Percentiles rank a stretch among this genome's conserved stretches.
phyloP scores from a whole-genome alignment of 2,797 vertebrate genomes.

The Betta splendens region DNA sequence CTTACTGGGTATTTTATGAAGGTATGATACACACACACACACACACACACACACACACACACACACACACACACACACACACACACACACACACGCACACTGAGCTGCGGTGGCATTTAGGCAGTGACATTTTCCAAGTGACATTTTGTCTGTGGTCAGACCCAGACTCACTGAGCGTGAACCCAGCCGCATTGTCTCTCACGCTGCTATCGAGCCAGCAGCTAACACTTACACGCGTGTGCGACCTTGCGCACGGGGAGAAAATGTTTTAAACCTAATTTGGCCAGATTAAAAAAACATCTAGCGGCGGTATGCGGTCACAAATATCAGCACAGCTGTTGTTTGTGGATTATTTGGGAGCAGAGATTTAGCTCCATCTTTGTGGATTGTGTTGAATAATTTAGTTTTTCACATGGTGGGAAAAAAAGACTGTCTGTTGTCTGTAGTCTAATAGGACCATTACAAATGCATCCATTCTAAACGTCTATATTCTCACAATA shows the following conservation, averaged over 20 bases:
- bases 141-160: constrained; percentile 79
- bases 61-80: constrained; percentile 20
- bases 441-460: too few species aligned
- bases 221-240: constrained; percentile 10
- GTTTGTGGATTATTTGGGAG: too few species aligned
- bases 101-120: constrained; percentile 76
- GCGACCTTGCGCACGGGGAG: background rate
- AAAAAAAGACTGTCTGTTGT: too few species aligned
- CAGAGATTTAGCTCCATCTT: too few species aligned
- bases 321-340: too few species aligned
- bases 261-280: constrained; percentile 3
- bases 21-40: constrained; percentile 2
- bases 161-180: constrained; percentile 65
- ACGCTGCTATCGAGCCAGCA: constrained; percentile 35
- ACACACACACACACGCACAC: constrained; percentile 17
- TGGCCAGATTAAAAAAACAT: background rate
- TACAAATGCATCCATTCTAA: too few species aligned
- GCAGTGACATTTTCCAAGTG: constrained; percentile 81
- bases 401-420: too few species aligned
- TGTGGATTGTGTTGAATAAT: too few species aligned
- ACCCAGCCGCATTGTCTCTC: constrained; percentile 56
- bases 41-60: constrained; percentile 2
- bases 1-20: constrained; percentile 14
- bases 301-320: background rate
- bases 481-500: too few species aligned